These are phyloP conservation scores for Echinarachnius parma DNA, from an alignment of 53 echinoderm and acorn worm species.

Conservation along the genomic window DNA sequence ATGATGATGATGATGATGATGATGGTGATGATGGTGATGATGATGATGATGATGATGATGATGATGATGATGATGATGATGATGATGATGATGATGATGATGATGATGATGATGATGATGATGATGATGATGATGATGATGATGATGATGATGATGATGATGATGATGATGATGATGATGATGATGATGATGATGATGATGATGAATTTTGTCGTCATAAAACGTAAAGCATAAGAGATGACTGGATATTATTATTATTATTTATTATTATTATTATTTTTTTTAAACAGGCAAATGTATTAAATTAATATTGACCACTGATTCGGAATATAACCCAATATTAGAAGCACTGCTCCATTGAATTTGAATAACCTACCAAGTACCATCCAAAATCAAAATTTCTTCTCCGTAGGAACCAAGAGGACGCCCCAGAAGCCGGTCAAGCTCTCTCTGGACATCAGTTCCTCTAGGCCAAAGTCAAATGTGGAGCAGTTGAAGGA, in stretches of 20 bases:
- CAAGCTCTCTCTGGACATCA: slow-evolving; percentile 36
- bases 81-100: not conserved
- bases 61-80: slow-evolving; percentile 1
- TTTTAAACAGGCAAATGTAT: too few species aligned
- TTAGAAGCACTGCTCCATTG: too few species aligned
- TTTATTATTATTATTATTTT: too few species aligned
- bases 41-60: not conserved
- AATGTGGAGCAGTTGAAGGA: slow-evolving; percentile 12
- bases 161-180: slow-evolving; percentile 5
- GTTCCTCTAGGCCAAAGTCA: slow-evolving; percentile 7
- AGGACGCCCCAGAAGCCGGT: slow-evolving; percentile 16
- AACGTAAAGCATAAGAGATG: too few species aligned
- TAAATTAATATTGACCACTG: too few species aligned
- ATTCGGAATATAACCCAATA: too few species aligned
- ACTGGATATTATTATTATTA: too few species aligned
- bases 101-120: not conserved
- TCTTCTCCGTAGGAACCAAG: slow-evolving; percentile 20
- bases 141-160: not conserved
- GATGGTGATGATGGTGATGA: not conserved
- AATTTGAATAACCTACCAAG: too few species aligned
- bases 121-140: not conserved
- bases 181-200: slow-evolving; percentile 5
- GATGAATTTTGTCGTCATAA: slow-evolving; percentile 1
- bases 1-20: not conserved
- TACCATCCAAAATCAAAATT: too few species aligned